Conservation (phyloP, 2,113 vertebrate genomes). For the Proteles cristata region DNA sequence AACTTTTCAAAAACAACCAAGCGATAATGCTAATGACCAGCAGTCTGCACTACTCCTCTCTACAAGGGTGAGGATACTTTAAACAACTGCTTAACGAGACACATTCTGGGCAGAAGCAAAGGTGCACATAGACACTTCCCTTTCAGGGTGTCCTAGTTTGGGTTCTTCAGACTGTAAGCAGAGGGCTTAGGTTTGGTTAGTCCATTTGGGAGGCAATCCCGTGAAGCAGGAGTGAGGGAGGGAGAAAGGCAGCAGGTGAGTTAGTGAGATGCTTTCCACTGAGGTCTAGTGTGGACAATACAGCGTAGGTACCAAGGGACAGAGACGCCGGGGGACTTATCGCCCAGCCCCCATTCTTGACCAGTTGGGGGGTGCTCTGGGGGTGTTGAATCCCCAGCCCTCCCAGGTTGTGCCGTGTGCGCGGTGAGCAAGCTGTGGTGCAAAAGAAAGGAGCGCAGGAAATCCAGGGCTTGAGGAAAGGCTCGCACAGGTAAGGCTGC, state of each 20-base stretch:
- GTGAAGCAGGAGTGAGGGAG: background rate
- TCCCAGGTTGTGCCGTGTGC: background rate
- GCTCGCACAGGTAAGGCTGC: background rate
- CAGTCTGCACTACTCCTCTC: background rate
- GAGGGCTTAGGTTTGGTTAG: background rate
- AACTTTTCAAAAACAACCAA: background rate
- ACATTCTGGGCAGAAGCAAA: background rate
- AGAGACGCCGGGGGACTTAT: background rate
- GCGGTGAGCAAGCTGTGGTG: background rate
- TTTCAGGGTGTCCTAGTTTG: background rate
- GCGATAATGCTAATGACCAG: background rate
- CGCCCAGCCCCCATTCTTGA: background rate
- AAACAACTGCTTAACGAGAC: background rate
- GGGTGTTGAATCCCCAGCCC: background rate
- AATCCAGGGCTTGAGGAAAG: background rate
- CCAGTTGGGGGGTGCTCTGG: background rate
- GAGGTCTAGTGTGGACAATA: background rate
- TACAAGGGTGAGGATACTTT: background rate
- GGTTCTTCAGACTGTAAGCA: background rate
- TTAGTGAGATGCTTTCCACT: background rate
- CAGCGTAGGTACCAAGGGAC: background rate
- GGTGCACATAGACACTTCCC: background rate
- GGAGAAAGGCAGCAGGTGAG: background rate
- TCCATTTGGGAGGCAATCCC: background rate
- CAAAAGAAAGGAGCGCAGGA: background rate